Evolutionary conservation across 2,888 invertebrate species (phyloP), one percentile per base, ranked within the genome.

Genomic region (Aphidoletes aphidimyza): DNA sequence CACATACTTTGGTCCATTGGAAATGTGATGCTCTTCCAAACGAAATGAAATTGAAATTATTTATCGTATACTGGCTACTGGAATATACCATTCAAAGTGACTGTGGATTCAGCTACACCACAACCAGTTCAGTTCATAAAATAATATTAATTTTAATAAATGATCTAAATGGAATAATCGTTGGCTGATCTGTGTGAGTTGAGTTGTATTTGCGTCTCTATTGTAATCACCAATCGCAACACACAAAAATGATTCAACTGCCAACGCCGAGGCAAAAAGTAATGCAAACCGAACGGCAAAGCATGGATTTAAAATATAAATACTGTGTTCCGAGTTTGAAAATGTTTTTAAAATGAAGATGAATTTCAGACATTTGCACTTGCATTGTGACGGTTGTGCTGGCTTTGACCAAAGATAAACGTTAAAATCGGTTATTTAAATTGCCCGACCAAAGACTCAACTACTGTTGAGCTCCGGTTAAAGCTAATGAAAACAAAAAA

Each of bases 121-220:
- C 2, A 54, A 22, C 54, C 14, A 54, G 22, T 14, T 54, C 54
- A 26, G 2, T 22, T 81, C 81, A 81, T 81, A 81, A 37, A 81
- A 81, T 81, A 81, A 81, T 81, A 81, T 81, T 81, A 81, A 81
- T 81, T 81, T 81, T 81, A 81, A 81, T 81, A 81, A 81, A 81
- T 37, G 81, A 81, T 81, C 81, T 81, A 81, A 81, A 81, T 81
- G 81, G 37, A 81, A 81, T 81, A 81, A 81, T 37, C 36, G 37
- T 37, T 37, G 22, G 22, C 22, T 26, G 26, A 3, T 49, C 49
- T 59, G 26, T 26, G 26, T 30, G 2, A 5, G 78, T 78, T 34
- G 17, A 1, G 3, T 36, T 11, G n/a, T 37, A 11, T n/a, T 9
- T 37, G 11, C 1, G 19, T 17, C 0, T 37, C 37, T 37, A 22